Evolutionary conservation across 2,888 invertebrate genomes (phyloP).

Genomic region (Drosophila pseudotalamancana): DNA sequence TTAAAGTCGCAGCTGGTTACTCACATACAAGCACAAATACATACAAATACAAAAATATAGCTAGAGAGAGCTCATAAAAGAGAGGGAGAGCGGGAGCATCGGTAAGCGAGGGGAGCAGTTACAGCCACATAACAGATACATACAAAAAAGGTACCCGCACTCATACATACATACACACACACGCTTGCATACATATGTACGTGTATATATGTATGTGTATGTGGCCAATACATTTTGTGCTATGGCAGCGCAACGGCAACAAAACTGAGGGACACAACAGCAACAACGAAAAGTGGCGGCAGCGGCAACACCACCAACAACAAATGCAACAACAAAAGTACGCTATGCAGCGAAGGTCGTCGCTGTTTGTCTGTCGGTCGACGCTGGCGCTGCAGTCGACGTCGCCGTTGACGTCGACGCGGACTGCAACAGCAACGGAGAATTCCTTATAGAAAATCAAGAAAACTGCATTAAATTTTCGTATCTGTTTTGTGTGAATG

Average conservation of each 20-base stretch:
- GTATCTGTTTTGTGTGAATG: slow-evolving; percentile 47
- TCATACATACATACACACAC: background rate
- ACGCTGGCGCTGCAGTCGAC: slow-evolving; percentile 31
- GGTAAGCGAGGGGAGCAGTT: slow-evolving; percentile 42
- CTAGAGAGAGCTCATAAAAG: slow-evolving; percentile 42
- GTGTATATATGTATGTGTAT: slow-evolving; percentile 14
- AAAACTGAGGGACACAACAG: slow-evolving; percentile 70
- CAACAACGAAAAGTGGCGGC: slow-evolving; percentile 33
- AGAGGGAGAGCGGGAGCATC: slow-evolving; percentile 10
- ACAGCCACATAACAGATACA: slow-evolving; percentile 60
- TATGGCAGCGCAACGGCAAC: slow-evolving; percentile 59
- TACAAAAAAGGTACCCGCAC: slow-evolving; percentile 44
- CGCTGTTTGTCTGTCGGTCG: slow-evolving; percentile 32
- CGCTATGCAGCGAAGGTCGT: slow-evolving; percentile 67
- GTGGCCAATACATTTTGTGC: slow-evolving; percentile 70
- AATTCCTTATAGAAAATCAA: slow-evolving; percentile 73
- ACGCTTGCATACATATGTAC: background rate
- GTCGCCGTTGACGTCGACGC: slow-evolving; percentile 31
- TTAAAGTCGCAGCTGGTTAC: slow-evolving; percentile 72
- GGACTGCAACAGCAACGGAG: slow-evolving; percentile 35
- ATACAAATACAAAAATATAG: slow-evolving; percentile 10
- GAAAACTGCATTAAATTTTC: slow-evolving; percentile 76
- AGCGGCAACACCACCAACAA: slow-evolving; percentile 32
- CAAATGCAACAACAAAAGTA: slow-evolving; percentile 31
- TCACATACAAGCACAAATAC: slow-evolving; percentile 24